Percentiles rank a stretch among this genome's conserved stretches.
Conservation (phyloP, 2,888 invertebrate genomes). For the Nephrotoma flavescens region DNA sequence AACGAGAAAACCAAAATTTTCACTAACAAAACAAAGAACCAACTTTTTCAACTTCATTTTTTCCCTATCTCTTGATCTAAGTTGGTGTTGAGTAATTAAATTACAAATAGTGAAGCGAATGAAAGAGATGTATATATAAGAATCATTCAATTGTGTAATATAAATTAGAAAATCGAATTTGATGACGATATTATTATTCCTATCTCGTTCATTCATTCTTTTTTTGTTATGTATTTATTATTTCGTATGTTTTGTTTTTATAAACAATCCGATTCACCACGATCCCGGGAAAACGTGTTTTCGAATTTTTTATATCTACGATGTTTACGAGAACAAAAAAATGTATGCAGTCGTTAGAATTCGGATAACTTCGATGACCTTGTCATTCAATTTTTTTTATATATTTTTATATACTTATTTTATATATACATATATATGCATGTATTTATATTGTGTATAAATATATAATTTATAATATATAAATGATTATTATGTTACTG, state of each 20-base stretch:
- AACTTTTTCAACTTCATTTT: background rate
- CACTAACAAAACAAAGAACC: background rate
- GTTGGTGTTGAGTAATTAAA: background rate
- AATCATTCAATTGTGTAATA: background rate
- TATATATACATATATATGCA: background rate
- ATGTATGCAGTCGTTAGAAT: background rate
- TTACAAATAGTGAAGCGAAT: background rate
- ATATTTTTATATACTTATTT: background rate
- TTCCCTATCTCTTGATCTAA: background rate
- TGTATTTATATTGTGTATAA: background rate
- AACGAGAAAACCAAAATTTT: background rate
- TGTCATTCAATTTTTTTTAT: conserved; percentile 5
- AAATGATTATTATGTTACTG: background rate
- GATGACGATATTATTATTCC: background rate
- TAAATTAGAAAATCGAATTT: background rate
- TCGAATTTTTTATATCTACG: background rate
- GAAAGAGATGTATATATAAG: background rate
- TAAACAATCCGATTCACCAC: background rate
- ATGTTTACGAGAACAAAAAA: background rate
- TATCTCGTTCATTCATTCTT: background rate
- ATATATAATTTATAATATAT: background rate
- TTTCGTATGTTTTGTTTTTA: background rate
- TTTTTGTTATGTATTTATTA: background rate
- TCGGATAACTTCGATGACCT: conserved; percentile 2
- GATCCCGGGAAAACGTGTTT: conserved; percentile 5